Percentiles rank a stretch among this genome's conserved stretches.
Conservation (phyloP, 2,113 vertebrate genomes). For the Oxygymnocypris stewartii region DNA sequence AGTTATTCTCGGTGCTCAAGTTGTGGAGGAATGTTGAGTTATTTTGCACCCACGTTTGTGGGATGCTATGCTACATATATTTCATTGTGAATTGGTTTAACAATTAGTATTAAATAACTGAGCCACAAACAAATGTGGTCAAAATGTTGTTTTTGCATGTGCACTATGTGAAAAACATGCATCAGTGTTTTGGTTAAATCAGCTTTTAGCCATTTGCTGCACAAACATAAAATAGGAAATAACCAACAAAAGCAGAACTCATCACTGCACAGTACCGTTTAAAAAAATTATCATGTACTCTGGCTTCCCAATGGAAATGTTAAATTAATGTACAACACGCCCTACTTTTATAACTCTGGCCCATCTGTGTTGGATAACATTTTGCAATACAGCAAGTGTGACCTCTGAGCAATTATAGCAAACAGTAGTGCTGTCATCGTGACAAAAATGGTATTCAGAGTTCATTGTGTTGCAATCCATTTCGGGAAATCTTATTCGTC, state of each 20-base stretch:
- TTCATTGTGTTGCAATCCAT: constrained; percentile 90
- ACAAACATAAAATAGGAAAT: not conserved
- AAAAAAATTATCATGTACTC: not conserved
- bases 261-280: not conserved
- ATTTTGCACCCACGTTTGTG: constrained; percentile 6
- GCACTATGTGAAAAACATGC: not conserved
- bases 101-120: not conserved
- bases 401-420: not conserved
- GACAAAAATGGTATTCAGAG: constrained; percentile 73
- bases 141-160: not conserved
- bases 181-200: not conserved
- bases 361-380: constrained; percentile 5
- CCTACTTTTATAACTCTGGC: not conserved
- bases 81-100: not conserved
- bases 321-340: not conserved
- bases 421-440: constrained; percentile 25
- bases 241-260: not conserved
- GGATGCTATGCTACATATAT: not conserved
- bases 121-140: not conserved
- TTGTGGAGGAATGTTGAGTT: not conserved
- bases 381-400: constrained; percentile 1
- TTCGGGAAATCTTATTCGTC: constrained; percentile 82
- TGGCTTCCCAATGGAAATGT: not conserved
- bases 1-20: not conserved
- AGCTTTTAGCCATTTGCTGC: not conserved